Conservation (phyloP, 2,888 invertebrate genomes). For the Sarcophaga variegata region DNA sequence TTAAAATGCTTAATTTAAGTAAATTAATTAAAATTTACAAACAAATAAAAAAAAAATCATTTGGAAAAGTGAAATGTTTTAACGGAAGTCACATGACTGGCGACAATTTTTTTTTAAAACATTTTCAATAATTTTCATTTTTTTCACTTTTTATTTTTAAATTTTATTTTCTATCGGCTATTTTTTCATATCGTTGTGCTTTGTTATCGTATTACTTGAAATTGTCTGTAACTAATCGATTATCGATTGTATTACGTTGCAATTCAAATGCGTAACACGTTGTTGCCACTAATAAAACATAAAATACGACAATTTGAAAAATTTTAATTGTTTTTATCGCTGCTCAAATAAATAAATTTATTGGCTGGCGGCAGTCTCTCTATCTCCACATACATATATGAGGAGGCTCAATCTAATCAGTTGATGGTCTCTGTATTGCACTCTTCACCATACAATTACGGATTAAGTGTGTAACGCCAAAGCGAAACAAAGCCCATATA, state of each 20-base stretch:
- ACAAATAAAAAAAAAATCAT: too few relatives aligned
- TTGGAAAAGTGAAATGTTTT: constrained; percentile 49
- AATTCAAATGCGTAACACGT: constrained; percentile 55
- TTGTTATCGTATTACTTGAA: neutral
- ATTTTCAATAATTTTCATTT: too few relatives aligned
- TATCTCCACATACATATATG: too few relatives aligned
- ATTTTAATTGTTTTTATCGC: constrained; percentile 60
- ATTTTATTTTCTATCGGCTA: too few relatives aligned
- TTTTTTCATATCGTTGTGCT: too few relatives aligned
- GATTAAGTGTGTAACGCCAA: neutral
- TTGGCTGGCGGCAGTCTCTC: neutral
- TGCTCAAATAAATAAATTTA: neutral
- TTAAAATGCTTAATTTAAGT: too few relatives aligned
- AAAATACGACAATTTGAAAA: constrained; percentile 52
- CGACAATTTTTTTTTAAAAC: constrained; percentile 48
- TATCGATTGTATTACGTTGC: neutral
- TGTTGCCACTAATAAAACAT: constrained; percentile 59
- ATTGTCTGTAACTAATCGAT: neutral
- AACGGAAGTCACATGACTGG: constrained; percentile 52
- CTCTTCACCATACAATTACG: too few relatives aligned
- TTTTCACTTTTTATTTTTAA: too few relatives aligned
- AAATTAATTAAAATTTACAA: too few relatives aligned
- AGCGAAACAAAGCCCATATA: neutral
- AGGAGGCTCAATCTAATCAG: too few relatives aligned
- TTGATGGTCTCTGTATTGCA: too few relatives aligned